Evolutionary conservation across 2,113 vertebrate genomes (phyloP).

Genomic region (Caloenas nicobarica): DNA sequence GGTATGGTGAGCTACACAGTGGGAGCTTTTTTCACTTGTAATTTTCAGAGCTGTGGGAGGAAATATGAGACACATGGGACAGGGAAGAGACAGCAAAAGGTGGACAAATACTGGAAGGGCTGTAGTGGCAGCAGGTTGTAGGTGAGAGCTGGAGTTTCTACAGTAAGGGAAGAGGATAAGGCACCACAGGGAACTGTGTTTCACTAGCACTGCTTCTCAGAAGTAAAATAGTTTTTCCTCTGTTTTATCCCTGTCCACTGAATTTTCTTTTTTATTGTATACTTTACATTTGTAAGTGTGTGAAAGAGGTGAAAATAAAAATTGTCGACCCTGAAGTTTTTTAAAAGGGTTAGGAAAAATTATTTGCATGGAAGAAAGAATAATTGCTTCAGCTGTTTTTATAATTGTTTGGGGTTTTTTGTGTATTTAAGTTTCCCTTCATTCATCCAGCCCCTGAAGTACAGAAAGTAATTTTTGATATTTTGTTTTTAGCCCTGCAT

Average conservation of each 20-base stretch:
- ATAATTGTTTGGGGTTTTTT: background rate
- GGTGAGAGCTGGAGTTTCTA: background rate
- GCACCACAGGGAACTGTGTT: background rate
- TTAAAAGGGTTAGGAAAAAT: background rate
- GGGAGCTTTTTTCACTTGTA: background rate
- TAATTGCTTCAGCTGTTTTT: background rate
- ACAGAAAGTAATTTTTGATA: background rate
- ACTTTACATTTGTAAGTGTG: background rate
- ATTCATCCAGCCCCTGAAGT: background rate
- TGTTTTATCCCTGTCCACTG: background rate
- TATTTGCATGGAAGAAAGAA: background rate
- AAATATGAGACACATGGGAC: accelerated
- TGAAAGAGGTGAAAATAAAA: background rate
- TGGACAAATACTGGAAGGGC: accelerated
- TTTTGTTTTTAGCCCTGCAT: background rate
- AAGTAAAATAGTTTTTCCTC: background rate
- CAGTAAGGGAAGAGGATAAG: background rate
- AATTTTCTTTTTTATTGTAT: background rate
- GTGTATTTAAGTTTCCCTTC: background rate
- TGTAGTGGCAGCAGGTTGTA: background rate
- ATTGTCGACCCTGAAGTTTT: background rate
- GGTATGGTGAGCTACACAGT: accelerated
- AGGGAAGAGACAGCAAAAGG: background rate
- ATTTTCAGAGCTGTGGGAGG: background rate
- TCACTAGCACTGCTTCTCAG: background rate